Evolutionary conservation across 2,888 invertebrate genomes (phyloP), one percentile per base, ranked within the genome.

Genomic region (Synergus laeviventris): DNA sequence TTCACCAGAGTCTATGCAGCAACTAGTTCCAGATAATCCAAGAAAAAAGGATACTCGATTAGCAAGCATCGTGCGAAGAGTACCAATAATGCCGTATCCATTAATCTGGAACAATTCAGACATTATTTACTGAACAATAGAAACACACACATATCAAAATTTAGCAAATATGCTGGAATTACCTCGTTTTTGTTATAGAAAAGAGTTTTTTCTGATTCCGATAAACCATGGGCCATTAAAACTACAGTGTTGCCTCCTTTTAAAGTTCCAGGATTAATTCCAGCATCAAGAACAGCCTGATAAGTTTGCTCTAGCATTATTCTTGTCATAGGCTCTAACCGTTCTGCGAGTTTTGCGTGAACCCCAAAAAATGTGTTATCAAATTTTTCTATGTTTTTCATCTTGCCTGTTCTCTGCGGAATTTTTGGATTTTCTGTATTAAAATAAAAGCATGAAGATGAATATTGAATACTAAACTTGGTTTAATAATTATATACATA

Each of bases 361-460:
- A 83, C 78, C 62, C 83, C 82, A 49, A 84, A 84, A 59, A 95
- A 95, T 0, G 94, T 93, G 0, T 95, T 95, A 87, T 96, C 96
- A 87, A 95, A 96, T 85, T 95, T 95, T 84, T 94, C 93, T 36
- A 95, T 92, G 82, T 94, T 91, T 84, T 93, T 92, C 76, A 95
- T 92, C 89, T 95, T 95, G 36, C 96, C 96, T 0, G 94, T 93
- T 5, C 95, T 91, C 84, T 93, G 93, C 0, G 95, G 95, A 82
- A 95, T 94, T 87, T 95, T 95, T 0, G 94, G 94, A 85, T 94
- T 88, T 45, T 87, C 89, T 86, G 81, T 54, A 18, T 18, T 54
- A 54, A 54, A 54, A 54, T 8, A 3, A 18, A 42, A 54, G 16
- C 45, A 45, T 16, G 16, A 45, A 16, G 14, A 4, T 45, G 16